phyloP scores from a whole-genome alignment of 2,113 vertebrate genomes.

The Elanoides forficatus region DNA sequence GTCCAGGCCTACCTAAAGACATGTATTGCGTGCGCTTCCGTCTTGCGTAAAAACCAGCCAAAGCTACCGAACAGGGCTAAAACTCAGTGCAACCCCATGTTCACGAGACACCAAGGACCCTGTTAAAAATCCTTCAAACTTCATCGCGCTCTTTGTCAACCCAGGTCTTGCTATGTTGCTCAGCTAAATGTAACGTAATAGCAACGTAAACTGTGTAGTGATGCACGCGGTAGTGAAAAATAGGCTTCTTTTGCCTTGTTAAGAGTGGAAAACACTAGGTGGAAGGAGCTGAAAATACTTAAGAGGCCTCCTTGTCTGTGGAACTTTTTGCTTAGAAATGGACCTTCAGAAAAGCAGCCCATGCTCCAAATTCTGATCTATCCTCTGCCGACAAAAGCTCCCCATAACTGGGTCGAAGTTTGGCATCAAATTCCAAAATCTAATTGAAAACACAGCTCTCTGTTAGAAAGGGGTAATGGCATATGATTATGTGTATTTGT shows the following conservation, averaged over 20 bases:
- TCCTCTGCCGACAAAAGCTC: not conserved
- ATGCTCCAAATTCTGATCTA: not conserved
- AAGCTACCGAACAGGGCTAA: not conserved
- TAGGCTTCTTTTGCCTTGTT: not conserved
- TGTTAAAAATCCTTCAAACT: not conserved
- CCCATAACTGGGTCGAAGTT: not conserved
- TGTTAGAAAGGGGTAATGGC: not conserved
- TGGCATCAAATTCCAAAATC: not conserved
- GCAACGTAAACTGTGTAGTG: too few relatives aligned
- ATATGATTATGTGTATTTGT: not conserved
- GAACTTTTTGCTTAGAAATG: not conserved
- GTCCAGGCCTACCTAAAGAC: not conserved
- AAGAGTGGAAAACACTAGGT: not conserved
- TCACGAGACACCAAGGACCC: not conserved
- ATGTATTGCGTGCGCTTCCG: accelerated
- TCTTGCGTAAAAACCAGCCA: not conserved
- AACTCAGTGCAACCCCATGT: not conserved
- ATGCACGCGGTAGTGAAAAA: not conserved
- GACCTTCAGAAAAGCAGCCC: not conserved
- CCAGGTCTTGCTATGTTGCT: not conserved
- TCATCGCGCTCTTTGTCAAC: not conserved
- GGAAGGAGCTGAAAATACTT: not conserved
- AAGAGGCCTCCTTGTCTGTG: not conserved
- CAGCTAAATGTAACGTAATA: not conserved
- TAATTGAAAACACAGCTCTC: not conserved